Base-by-base conservation (phyloP, 2,797 vertebrate species). In the Halcyon chelicuti region DNA sequence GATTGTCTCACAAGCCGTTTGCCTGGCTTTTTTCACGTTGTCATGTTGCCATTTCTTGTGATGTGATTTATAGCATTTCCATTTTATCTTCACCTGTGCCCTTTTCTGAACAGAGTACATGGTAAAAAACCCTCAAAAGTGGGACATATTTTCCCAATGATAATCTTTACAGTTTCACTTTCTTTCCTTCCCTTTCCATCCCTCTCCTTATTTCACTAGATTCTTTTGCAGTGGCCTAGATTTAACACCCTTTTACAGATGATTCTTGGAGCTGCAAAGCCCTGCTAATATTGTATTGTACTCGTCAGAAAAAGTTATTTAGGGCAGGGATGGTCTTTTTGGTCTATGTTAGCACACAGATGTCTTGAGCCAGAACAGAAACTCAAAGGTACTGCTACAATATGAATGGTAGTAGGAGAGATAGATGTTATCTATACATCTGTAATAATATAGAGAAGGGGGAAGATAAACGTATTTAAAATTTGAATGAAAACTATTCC, bases 141-240 rank as follows among this genome's bases (percentile, higher is more conserved):
- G 71, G 92, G 80, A 68, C 95, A 76, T 86, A 66, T 84, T 96
- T 94, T 93, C 67, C 70, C 57, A 82, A 47, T 31, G n/a, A 82
- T 79, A 71, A 81, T 79, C 71, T 84, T 96, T 6, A 57, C 73
- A 51, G 28, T 66, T 86, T 94, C 47, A 20, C 66, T 91, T 92
- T 68, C 70, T 91, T 92, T 68, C 44, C 82, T 94, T 91, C 74
- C 72, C 61, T 83, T 85, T 46, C 76, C 21, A 68, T 73, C 60
- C 37, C 31, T 85, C 42, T 68, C 22, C 74, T 86, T 93, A 67
- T 74, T 96, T 94, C 94, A 76, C 63, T 21, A n/a, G 81, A 67
- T 68, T 76, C 90, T 90, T 90, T 93, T 55, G 60, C 93, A 70
- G 88, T 96, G 94, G 79, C 95, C 96, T 95, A 96, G 90, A 93